Evolutionary conservation across 37 sponge, comb jelly and placozoan genomes (phyloP), one percentile per base, ranked within the genome.

Genomic region (Geodia barretti): DNA sequence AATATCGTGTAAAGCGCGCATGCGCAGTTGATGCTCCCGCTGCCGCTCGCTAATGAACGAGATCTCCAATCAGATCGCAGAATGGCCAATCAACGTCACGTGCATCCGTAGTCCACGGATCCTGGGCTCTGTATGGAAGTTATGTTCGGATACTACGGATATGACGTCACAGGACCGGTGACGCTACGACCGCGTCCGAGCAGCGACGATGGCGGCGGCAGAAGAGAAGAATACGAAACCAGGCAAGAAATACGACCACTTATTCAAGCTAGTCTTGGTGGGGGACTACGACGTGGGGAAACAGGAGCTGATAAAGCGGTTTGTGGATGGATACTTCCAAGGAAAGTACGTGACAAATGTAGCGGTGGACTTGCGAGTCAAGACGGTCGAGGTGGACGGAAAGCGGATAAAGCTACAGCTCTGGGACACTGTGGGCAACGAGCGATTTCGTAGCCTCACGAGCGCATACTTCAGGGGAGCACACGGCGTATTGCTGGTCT

Each of bases 341-440:
- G 68, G 68, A 20, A 68, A 28, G 68, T 68, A 68, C 4, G 68
- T 68, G 1, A 68, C 68, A 20, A 68, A 28, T 1, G 68, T 68
- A 32, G 68, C 68, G 32, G 68, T 68, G 19, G 68, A 68, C 34
- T 32, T 68, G 4, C 30, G 30, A 32, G 68, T 68, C 33, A 68
- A 68, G 31, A 68, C 68, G 1, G 31, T 68, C 20, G 68, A 68
- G 34, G 14, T 68, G 31, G 68, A 68, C 34, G 68, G 68, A 5
- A 68, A 68, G 33, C 30, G 34, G 34, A 32, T 68, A 28, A 68
- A 68, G 33, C 34, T 68, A 30, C 68, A 68, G 68, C 68, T 68
- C 33, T 68, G 68, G 68, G 68, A 68, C 4, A 68, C 68, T 30
- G 68, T 68, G 68, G 68, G 68, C 3, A 68, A 68, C 34, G 68